These are phyloP conservation scores for Psittacula echo DNA, from an alignment of 2,797 vertebrate genomes.

Conservation along the genomic window DNA sequence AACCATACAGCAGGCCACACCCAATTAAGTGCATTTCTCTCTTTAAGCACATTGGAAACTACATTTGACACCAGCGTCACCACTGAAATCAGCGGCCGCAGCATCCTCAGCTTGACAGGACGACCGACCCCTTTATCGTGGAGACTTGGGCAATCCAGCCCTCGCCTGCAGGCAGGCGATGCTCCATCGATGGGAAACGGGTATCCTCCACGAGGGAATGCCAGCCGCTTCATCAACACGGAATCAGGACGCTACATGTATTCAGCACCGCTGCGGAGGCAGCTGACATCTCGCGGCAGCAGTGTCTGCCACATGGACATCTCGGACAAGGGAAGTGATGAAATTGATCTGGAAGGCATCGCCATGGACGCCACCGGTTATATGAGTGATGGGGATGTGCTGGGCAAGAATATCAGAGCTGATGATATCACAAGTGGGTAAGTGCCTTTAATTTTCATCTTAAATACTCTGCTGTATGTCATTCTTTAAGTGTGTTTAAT, in stretches of 20 bases:
- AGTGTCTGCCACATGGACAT: constrained; percentile 77
- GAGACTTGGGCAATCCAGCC: constrained; percentile 86
- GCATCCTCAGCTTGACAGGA: constrained; percentile 86
- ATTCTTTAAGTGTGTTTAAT: not conserved
- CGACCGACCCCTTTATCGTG: constrained; percentile 84
- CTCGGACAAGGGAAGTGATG: constrained; percentile 81
- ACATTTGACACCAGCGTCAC: constrained; percentile 91
- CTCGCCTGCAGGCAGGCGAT: constrained; percentile 88
- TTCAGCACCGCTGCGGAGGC: constrained; percentile 86
- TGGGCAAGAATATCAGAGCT: constrained; percentile 89
- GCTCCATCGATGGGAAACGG: constrained; percentile 85
- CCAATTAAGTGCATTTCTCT: not conserved
- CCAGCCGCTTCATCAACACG: constrained; percentile 76
- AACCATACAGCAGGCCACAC: fast-evolving
- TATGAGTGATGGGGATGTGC: constrained; percentile 96
- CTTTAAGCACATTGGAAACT: constrained; percentile 91
- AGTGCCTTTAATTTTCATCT: constrained; percentile 48
- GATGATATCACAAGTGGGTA: constrained; percentile 95
- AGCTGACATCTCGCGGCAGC: constrained; percentile 83
- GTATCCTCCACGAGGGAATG: constrained; percentile 80
- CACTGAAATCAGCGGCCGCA: constrained; percentile 84
- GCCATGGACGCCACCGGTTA: constrained; percentile 91
- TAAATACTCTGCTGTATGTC: fast-evolving
- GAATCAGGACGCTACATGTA: constrained; percentile 87
- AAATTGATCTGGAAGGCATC: constrained; percentile 84